Evolutionary conservation across 64 coral and sea anemone genomes (phyloP).

Genomic region (Orbicella faveolata): DNA sequence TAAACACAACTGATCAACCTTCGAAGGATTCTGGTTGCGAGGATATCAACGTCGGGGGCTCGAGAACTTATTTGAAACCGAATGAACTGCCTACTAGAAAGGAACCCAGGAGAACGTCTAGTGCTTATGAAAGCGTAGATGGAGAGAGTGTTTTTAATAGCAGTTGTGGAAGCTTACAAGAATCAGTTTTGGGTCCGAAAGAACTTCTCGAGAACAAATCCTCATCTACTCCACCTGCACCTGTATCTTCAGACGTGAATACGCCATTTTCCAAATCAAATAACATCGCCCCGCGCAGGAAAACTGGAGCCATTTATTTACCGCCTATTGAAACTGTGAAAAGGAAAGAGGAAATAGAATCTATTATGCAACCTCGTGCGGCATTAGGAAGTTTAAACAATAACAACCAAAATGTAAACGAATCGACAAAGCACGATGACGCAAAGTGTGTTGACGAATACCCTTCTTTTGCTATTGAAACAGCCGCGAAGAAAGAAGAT

Average conservation of each 20-base stretch:
- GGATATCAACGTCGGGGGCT: not conserved
- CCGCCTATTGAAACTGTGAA: conserved; percentile 4
- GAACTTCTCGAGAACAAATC: not conserved
- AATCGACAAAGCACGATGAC: not conserved
- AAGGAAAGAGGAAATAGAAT: not conserved
- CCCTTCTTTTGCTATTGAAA: not conserved
- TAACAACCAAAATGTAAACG: not conserved
- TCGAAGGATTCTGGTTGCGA: conserved; percentile 14
- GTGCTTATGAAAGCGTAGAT: not conserved
- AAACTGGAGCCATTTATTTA: not conserved
- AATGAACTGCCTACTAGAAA: not conserved
- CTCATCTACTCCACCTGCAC: not conserved
- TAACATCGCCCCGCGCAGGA: not conserved
- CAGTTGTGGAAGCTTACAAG: conserved; percentile 17
- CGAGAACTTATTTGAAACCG: not conserved
- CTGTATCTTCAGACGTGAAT: not conserved
- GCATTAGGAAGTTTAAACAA: not conserved
- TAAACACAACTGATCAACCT: not conserved
- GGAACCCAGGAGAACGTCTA: not conserved
- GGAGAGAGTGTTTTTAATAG: not conserved
- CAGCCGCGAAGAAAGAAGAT: not conserved
- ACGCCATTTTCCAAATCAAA: not conserved
- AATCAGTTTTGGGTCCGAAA: not conserved
- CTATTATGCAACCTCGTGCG: not conserved
- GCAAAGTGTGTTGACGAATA: not conserved